Base-by-base conservation (phyloP, 2,113 vertebrate species). In the Aldabrachelys gigantea region DNA sequence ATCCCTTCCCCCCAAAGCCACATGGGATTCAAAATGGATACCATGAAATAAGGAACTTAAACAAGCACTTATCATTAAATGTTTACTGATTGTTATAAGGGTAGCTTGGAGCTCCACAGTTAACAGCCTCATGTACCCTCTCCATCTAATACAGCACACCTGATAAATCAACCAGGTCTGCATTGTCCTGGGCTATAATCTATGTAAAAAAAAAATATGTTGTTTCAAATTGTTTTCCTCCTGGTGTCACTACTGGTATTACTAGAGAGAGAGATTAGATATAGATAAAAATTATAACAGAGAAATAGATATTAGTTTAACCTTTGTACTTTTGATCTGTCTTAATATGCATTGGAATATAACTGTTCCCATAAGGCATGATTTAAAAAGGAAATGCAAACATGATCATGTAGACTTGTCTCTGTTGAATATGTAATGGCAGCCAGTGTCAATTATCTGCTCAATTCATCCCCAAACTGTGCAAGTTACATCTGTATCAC, bases 381-480 rank as follows among this genome's bases (percentile, higher is more conserved):
- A 59, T 92, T 91, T 87, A 35, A 91, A 85, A 92, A 85, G 85
- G 16, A 97, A 95, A 96, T 75, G 24, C 69, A 92, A 94, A 89
- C 12, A 24, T 35, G 72, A 8, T 1, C 1, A 80, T 81, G 87
- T 94, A 57, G 78, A 22, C 88, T 91, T 94, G 94, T 89, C 82
- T 85, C 94, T 88, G 44, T 57, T 89, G 38, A 94, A 81, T 35
- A 85, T 90, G 89, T 93, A 41, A 41, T 97, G 62, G 85, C 31
- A 89, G 52, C 82, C 84, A 89, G 6, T 91, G 79, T 65, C 96
- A 93, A 94, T 95, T 91, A 92, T 91, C 41, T 25, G 84, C 91
- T 84, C 76, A 81, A 94, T 88, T 95, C 50, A 87, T n/a, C 38
- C 94, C 38, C 27, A 87, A 92, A 83, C 90, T 92, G 49, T 44